Conservation (phyloP, 2,113 vertebrate species). For the Pterocles gutturalis region DNA sequence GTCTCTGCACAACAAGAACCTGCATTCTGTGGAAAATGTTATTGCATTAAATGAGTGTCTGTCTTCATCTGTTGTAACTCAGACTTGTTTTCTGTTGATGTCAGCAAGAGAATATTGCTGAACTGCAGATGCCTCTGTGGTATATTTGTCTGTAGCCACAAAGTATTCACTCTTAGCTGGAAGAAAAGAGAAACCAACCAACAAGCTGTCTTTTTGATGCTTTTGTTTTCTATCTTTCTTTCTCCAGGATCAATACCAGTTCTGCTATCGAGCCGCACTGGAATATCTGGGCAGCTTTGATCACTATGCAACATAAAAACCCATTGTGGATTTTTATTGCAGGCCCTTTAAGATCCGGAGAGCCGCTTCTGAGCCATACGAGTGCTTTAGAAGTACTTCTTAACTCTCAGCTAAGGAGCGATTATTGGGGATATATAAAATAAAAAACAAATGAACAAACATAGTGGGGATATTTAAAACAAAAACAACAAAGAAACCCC, state of each 20-base stretch:
- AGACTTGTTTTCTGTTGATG: neutral
- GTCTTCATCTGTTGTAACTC: neutral
- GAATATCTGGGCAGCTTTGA: constrained; percentile 99
- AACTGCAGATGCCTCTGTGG: neutral
- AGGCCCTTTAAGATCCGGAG: constrained; percentile 92
- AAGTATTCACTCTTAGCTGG: neutral
- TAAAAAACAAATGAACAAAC: constrained; percentile 57
- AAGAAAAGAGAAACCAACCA: neutral
- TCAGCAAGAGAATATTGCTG: neutral
- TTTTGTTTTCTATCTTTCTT: constrained; percentile 41
- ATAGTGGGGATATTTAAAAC: constrained; percentile 83
- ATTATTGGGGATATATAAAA: constrained; percentile 91
- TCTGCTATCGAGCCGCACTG: constrained; percentile 97
- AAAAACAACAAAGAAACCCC: constrained; percentile 67
- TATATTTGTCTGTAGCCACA: neutral
- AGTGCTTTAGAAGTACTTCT: constrained; percentile 98
- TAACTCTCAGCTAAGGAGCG: constrained; percentile 97
- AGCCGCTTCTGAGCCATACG: constrained; percentile 99
- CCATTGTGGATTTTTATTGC: constrained; percentile 86
- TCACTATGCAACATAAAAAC: constrained; percentile 99
- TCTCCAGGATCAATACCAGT: constrained; percentile 97
- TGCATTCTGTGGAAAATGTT: neutral
- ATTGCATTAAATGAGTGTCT: neutral
- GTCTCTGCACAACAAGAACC: neutral
- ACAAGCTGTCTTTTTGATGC: neutral